phyloP scores from a whole-genome alignment of 2,888 invertebrate genomes.

The Tachina fera region DNA sequence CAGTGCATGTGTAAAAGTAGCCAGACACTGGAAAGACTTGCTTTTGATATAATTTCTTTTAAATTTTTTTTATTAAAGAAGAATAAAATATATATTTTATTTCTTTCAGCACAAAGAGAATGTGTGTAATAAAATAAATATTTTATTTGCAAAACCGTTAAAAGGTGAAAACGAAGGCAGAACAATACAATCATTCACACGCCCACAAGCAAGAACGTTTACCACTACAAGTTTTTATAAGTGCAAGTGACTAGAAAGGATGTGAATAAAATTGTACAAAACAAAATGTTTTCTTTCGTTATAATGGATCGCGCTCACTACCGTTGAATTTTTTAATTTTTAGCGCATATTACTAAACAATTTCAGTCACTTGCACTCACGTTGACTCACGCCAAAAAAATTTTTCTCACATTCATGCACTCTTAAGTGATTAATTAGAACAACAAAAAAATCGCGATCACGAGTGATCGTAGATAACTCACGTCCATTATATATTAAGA shows the following conservation, averaged over 20 bases:
- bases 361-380: no score
- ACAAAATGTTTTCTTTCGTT: no score
- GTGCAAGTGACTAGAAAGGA: not conserved
- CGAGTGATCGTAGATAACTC: no score
- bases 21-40: not conserved
- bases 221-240: not conserved
- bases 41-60: not conserved
- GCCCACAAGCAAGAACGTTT: not conserved
- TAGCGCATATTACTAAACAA: no score
- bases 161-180: not conserved
- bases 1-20: not conserved
- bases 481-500: no score
- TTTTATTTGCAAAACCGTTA: not conserved
- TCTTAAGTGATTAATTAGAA: no score
- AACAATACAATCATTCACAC: not conserved
- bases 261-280: conserved; percentile 27
- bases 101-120: not conserved
- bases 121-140: not conserved
- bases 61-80: not conserved
- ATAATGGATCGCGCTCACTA: no score
- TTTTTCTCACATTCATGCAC: no score
- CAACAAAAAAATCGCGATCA: no score
- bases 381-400: no score
- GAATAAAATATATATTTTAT: not conserved
- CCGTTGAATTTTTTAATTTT: no score